A percentile compares a stretch with the other conserved stretches of the same genome.
Conservation (phyloP, 1,140 invertebrate genomes). For the Panulirus ornatus region DNA sequence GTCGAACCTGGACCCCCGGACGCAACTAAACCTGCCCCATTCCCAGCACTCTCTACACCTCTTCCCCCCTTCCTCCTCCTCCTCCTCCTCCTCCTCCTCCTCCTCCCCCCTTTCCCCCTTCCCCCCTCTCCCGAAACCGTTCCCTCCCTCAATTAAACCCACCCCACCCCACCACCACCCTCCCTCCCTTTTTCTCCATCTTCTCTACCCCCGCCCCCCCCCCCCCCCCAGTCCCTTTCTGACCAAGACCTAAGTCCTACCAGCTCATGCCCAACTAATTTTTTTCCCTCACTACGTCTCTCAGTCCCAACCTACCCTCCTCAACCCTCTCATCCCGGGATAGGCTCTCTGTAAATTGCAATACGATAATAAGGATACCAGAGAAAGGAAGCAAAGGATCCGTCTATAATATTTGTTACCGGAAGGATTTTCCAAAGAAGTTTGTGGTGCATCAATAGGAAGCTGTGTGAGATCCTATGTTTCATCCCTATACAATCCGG, state of each 20-base stretch:
- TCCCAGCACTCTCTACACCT: background rate
- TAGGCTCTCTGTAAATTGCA: slow-evolving; percentile 53
- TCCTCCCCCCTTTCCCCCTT: background rate
- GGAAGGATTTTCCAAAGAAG: background rate
- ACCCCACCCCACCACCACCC: slow-evolving; percentile 5
- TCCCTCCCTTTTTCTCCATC: background rate
- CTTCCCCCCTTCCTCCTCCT: background rate
- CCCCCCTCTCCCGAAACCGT: background rate
- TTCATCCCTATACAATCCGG: background rate
- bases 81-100: background rate
- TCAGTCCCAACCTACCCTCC: background rate
- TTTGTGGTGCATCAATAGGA: slow-evolving; percentile 13
- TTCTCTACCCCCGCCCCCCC: background rate
- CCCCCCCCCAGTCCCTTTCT: background rate
- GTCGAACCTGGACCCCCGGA: too few relatives aligned
- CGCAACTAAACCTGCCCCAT: too few relatives aligned
- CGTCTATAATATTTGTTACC: slow-evolving; percentile 46
- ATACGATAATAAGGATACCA: slow-evolving; percentile 53
- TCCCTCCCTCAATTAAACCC: slow-evolving; percentile 11
- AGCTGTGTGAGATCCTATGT: background rate
- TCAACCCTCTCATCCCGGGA: slow-evolving; percentile 34
- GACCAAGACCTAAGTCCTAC: too few relatives aligned
- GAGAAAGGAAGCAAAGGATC: background rate
- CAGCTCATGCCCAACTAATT: too few relatives aligned
- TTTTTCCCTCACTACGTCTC: background rate